Conservation (phyloP, 2,797 vertebrate genomes). For the Anomalospiza imberbis region DNA sequence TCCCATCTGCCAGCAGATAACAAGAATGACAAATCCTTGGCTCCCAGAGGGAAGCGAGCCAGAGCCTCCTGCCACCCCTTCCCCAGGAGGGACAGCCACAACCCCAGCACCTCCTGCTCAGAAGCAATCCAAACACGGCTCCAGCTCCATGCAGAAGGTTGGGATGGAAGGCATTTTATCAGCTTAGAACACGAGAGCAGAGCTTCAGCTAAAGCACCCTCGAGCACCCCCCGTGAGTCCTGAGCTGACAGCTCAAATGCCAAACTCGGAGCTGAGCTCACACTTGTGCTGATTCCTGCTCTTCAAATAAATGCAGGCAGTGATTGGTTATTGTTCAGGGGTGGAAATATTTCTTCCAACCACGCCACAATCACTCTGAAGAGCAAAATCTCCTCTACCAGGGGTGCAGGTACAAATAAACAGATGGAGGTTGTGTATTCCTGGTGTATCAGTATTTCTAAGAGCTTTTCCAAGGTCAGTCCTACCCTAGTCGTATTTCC, state of each 20-base stretch:
- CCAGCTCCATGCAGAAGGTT: neutral
- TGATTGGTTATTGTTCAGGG: constrained; percentile 10
- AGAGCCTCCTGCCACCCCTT: neutral
- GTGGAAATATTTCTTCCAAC: constrained; percentile 3
- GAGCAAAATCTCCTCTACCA: neutral
- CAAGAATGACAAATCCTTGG: neutral
- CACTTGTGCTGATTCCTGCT: constrained; percentile 3
- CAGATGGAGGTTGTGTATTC: neutral
- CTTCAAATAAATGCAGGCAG: constrained; percentile 1
- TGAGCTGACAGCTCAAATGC: neutral
- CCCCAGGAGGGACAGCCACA: neutral
- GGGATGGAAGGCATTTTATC: neutral
- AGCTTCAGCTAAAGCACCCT: neutral
- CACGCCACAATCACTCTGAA: neutral
- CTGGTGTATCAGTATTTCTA: neutral
- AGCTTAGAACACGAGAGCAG: neutral
- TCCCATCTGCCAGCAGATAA: neutral
- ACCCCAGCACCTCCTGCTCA: neutral
- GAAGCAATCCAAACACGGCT: neutral
- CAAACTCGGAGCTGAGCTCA: neutral
- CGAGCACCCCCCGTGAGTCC: neutral
- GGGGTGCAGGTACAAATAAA: neutral
- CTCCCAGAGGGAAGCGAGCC: neutral
- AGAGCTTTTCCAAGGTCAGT: neutral
- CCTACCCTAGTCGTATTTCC: neutral